Evolutionary conservation across 2,888 invertebrate species (phyloP), one percentile per base, ranked within the genome.

Genomic region (Drosophila limbata): DNA sequence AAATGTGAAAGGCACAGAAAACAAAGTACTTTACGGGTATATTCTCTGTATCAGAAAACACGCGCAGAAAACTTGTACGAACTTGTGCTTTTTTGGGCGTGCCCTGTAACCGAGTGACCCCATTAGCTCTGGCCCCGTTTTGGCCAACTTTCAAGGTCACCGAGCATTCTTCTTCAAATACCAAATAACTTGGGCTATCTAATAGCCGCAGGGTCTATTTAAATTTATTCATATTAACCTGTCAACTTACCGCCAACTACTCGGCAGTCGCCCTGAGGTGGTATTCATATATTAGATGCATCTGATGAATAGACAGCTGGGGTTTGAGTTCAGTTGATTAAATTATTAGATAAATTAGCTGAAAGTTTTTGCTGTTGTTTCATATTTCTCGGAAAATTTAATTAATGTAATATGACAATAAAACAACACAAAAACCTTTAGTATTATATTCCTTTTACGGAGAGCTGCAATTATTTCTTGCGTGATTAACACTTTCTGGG

Each of bases 91-190:
- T 53, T 57, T 57, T 50, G 70, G 73, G 73, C 64, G 68, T 68
- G 77, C 59, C 64, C 33, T 53, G 63, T 60, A 79, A 66, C 81
- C 68, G 76, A 75, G 67, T 87, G 88, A 89, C 85, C 76, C 71
- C 83, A 68, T 82, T 79, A 52, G 66, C 53, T 40, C 3, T 21
- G 53, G 28, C 19, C 39, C n/a, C 25, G 37, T 28, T 47, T 63
- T 60, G 51, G 59, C 19, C 69, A 31, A 47, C 55, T 52, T 69
- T 84, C 88, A 83, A 89, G 83, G 83, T 81, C 88, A 74, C 57
- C 35, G 17, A 19, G 33, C 55, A 51, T 39, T 71, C 48, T 53
- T 40, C 35, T 44, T 5, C 25, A 28, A 28, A n/a, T 11, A 39
- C 25, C 33, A 13, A 45, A 45, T 33, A 35, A 39, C 37, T n/a